Base-by-base conservation (phyloP, 2,797 vertebrate species). In the Myripristis jacobus region DNA sequence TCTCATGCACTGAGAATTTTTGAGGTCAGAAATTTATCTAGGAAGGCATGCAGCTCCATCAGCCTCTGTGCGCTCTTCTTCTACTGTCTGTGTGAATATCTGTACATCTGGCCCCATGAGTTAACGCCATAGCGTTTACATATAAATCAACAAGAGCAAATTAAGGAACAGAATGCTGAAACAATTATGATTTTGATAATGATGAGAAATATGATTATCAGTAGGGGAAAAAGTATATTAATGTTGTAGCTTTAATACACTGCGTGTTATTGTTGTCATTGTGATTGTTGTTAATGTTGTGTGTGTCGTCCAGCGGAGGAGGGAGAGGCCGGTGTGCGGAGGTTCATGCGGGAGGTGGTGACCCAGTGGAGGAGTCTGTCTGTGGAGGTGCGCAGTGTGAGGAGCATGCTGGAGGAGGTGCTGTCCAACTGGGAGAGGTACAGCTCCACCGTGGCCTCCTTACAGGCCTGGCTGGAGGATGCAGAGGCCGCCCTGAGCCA, bases 331-430 rank as follows among this genome's bases (percentile, higher is more conserved):
- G 95, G 89, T 16, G 96, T 97, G 55, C 94, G 93, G 75, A 93
- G 94, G 66, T 98, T 98, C 86, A 94, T 98, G 94, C 94, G 80
- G 34, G 97, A 98, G 61, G 96, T 96, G 58, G 95, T 96, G n/a
- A 93, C 92, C 25, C 97, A 98, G 87, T 98, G 97, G 97, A 92
- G 95, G 81, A 97, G 97, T 70, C 93, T 98, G 43, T 97, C 96
- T 0, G 96, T 98, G 85, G 97, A 98, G 51, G 95, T 98, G 41
- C 94, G 96, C 77, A 98, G 97, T 2, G 96, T 98, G 64, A 92
- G 94, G 77, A 98, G 96, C 90, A 98, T 98, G 97, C 89, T 98
- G 81, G 96, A 98, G 81, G 97, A 98, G 87, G 97, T 98, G 43
- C 90, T 97, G 54, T 90, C 95, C 48, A 98, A 97, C 82, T 98